Evolutionary conservation across 2,113 vertebrate genomes (phyloP).

Genomic region (Cyanistes caeruleus): DNA sequence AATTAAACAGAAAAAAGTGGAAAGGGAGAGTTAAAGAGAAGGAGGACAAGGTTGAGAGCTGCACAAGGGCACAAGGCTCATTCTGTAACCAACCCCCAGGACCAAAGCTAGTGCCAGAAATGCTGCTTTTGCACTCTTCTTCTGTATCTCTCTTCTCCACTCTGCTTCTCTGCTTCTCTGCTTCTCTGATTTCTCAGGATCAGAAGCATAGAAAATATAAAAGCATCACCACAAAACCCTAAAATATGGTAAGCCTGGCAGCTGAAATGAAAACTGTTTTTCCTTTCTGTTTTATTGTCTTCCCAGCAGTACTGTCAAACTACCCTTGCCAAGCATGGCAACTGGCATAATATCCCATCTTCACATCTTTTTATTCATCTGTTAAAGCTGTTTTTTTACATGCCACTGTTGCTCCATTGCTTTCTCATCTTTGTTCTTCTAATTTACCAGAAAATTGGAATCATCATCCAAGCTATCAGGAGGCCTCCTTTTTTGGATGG

Average conservation of each 20-base stretch:
- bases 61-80: background rate
- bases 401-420: background rate
- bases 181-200: background rate
- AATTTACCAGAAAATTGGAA: conserved; percentile 15
- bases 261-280: conserved; percentile 9
- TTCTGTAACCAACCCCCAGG: background rate
- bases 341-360: background rate
- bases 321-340: background rate
- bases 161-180: background rate
- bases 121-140: background rate
- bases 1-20: background rate
- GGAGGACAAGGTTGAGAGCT: background rate
- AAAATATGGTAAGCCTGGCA: conserved; percentile 10
- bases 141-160: background rate
- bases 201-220: background rate
- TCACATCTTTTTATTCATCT: conserved; percentile 24
- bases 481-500: background rate
- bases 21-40: background rate
- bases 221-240: background rate
- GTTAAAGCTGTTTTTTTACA: background rate
- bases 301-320: background rate
- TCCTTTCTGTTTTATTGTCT: conserved; percentile 24
- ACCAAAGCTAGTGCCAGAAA: background rate
- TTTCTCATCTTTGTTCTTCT: background rate
- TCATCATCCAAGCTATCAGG: background rate